phyloP scores from a whole-genome alignment of 92 coral and sea anemone species.

The Pocillopora grandis region DNA sequence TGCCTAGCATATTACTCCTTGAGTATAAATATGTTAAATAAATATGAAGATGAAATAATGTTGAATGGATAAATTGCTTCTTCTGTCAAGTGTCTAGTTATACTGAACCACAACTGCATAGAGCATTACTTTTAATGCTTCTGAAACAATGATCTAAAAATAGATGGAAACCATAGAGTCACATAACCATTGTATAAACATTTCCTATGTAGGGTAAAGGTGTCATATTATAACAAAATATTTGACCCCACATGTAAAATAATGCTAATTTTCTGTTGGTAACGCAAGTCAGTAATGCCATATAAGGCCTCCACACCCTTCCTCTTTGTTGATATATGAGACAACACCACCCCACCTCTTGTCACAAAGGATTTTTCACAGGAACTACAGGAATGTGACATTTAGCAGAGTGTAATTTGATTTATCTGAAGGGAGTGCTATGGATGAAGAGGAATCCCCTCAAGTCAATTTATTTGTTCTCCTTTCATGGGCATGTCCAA shows the following conservation, averaged over 20 bases:
- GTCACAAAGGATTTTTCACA: not conserved
- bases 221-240: not conserved
- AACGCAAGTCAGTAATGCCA: conserved; percentile 28
- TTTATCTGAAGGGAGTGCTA: not conserved
- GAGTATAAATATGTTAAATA: not conserved
- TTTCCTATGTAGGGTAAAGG: conserved; percentile 24
- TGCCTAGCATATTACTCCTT: not conserved
- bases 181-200: not conserved
- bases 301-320: conserved; percentile 8
- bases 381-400: not conserved
- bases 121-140: not conserved
- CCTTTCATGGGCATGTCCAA: conserved; percentile 25
- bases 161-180: not conserved
- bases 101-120: not conserved
- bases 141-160: conserved; percentile 4
- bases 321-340: not conserved
- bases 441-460: conserved; percentile 10
- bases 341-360: not conserved
- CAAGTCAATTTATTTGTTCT: not conserved
- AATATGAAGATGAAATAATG: not conserved
- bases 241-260: not conserved
- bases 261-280: conserved; percentile 2
- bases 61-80: not conserved
- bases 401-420: not conserved
- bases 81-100: not conserved